Conservation (phyloP, 2,113 vertebrate species). For the Toxotes chatareus region DNA sequence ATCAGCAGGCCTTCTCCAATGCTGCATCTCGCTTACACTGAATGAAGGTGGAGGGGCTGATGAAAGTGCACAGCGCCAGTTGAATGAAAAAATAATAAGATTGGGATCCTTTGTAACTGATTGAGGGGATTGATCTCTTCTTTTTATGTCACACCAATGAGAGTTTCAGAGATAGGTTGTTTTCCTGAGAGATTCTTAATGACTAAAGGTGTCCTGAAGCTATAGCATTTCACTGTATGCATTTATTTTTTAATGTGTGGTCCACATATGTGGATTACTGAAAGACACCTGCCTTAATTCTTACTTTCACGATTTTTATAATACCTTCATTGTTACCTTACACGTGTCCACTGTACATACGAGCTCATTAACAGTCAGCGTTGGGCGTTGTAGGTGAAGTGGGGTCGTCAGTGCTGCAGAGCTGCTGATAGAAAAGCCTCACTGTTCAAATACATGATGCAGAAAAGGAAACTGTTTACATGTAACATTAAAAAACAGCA, state of each 20-base stretch:
- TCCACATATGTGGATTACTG: neutral
- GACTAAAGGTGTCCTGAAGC: neutral
- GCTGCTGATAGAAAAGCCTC: neutral
- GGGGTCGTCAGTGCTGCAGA: neutral
- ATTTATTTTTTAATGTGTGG: conserved; percentile 2
- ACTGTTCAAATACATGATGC: neutral
- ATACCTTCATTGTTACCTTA: conserved; percentile 9
- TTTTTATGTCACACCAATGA: conserved; percentile 12
- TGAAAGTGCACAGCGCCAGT: neutral
- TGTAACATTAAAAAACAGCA: neutral
- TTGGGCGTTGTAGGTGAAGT: neutral
- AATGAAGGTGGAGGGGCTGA: conserved; percentile 1
- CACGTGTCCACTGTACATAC: neutral
- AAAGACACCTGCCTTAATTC: conserved; percentile 47
- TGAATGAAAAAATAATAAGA: conserved; percentile 36
- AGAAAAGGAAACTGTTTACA: neutral
- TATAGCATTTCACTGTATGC: conserved; percentile 2
- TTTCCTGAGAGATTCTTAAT: conserved; percentile 29
- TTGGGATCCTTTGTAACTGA: conserved; percentile 20
- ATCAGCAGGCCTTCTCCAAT: conserved; percentile 19
- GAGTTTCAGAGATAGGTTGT: neutral
- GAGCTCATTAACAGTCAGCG: neutral
- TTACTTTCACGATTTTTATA: neutral
- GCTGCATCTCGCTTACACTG: conserved; percentile 44
- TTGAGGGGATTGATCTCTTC: conserved; percentile 4